A percentile compares a stretch with the other conserved stretches of the same genome.
Conservation (phyloP, 2,797 vertebrate species). For the Ficedula albicollis region DNA sequence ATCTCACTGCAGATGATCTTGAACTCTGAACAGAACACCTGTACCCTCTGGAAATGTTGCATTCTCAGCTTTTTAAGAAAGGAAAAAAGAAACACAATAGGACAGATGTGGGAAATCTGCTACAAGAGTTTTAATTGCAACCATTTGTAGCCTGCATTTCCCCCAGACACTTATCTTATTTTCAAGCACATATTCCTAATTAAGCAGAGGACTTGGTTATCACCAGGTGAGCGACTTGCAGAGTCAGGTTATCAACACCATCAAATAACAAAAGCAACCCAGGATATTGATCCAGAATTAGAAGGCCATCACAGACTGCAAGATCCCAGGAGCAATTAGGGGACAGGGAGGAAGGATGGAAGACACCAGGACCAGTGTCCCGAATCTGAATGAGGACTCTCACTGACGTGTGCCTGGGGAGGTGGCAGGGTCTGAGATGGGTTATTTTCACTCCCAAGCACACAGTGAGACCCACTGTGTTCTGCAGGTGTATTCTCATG, state of each 20-base stretch:
- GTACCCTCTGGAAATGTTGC: neutral
- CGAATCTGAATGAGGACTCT: neutral
- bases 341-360: neutral
- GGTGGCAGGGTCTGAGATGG: neutral
- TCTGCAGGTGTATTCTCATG: neutral
- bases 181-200: constrained; percentile 45
- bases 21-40: neutral
- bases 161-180: constrained; percentile 5
- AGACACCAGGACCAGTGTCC: neutral
- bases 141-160: constrained; percentile 46
- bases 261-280: neutral
- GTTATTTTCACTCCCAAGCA: neutral
- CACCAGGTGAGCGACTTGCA: neutral
- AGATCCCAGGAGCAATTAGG: constrained; percentile 4
- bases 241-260: neutral
- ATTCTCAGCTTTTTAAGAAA: neutral
- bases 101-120: neutral
- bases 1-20: neutral
- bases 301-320: neutral
- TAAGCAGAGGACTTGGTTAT: constrained; percentile 21
- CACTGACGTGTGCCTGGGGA: neutral
- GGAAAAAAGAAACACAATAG: neutral
- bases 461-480: neutral
- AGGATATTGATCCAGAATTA: neutral
- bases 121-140: neutral